Percentiles rank a stretch among this genome's conserved stretches.
phyloP scores from a whole-genome alignment of 2,888 invertebrate species.

The Gari tellinella region DNA sequence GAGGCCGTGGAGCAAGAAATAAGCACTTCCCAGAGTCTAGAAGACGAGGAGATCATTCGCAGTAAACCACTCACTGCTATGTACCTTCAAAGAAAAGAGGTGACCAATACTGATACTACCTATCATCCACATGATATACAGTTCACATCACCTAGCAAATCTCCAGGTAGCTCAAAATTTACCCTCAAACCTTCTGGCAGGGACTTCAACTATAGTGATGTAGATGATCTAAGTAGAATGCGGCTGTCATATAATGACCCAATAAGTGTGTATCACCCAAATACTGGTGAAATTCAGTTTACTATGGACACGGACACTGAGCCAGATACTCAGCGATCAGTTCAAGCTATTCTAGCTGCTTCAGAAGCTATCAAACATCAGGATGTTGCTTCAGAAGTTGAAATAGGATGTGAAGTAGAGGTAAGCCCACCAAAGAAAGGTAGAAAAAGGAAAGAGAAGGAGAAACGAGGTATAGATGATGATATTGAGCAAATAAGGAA shows the following conservation, averaged over 20 bases:
- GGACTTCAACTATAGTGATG: constrained; percentile 20
- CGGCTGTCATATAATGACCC: constrained; percentile 44
- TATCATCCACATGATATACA: constrained; percentile 18
- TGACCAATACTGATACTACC: constrained; percentile 22
- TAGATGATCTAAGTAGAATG: constrained; percentile 45
- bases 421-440: constrained; percentile 38
- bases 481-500: constrained; percentile 59
- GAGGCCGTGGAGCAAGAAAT: constrained; percentile 57
- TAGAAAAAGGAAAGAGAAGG: constrained; percentile 34
- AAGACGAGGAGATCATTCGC: constrained; percentile 56
- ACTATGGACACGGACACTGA: constrained; percentile 36
- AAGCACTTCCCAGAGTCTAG: constrained; percentile 39
- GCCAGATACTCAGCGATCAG: constrained; percentile 47
- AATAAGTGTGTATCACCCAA: constrained; percentile 57
- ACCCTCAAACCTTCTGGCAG: constrained; percentile 37
- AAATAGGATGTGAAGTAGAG: constrained; percentile 56
- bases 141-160: constrained; percentile 41
- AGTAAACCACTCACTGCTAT: constrained; percentile 60
- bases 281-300: constrained; percentile 57
- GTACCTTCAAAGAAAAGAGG: constrained; percentile 51
- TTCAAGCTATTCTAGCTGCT: constrained; percentile 59
- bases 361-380: constrained; percentile 62
- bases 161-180: constrained; percentile 54
- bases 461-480: constrained; percentile 55
- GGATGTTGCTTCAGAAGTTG: constrained; percentile 60